phyloP scores from a whole-genome alignment of 2,888 invertebrate species.

The Cryptocephalus moraei region DNA sequence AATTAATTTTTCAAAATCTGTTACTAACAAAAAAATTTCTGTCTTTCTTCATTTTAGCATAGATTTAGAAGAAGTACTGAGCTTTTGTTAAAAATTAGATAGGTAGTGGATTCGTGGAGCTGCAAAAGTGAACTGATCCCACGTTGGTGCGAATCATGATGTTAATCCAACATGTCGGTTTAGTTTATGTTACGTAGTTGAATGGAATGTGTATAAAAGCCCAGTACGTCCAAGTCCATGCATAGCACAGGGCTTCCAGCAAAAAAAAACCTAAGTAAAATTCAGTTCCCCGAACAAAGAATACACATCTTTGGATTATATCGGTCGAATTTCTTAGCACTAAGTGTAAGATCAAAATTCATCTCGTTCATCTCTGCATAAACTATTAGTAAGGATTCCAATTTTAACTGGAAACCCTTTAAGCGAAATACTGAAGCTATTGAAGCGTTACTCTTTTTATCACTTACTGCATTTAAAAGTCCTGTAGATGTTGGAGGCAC shows the following conservation, averaged over 20 bases:
- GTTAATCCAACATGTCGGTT: constrained; percentile 34
- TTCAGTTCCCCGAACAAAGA: no score
- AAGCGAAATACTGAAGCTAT: constrained; percentile 18
- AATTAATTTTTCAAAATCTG: constrained; percentile 37
- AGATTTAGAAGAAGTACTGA: constrained; percentile 45
- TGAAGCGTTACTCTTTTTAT: background rate
- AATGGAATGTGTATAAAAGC: constrained; percentile 36
- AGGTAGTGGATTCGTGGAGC: constrained; percentile 24
- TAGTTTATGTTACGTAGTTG: constrained; percentile 16
- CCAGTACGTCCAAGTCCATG: constrained; percentile 42
- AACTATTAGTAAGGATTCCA: no score
- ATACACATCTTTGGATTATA: no score
- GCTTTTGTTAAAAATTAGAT: constrained; percentile 28
- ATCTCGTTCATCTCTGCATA: no score
- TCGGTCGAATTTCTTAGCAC: no score
- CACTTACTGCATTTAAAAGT: constrained; percentile 85
- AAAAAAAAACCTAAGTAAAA: background rate
- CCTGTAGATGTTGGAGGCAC: constrained; percentile 87
- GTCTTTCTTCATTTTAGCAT: constrained; percentile 41
- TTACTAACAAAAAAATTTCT: constrained; percentile 27
- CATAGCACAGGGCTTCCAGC: constrained; percentile 33
- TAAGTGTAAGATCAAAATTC: no score
- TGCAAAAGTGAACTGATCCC: constrained; percentile 36
- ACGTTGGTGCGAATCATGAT: constrained; percentile 23
- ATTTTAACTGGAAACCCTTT: constrained; percentile 16